These are phyloP conservation scores for Egretta garzetta DNA, from an alignment of 2,113 vertebrate species.

Conservation along the genomic window DNA sequence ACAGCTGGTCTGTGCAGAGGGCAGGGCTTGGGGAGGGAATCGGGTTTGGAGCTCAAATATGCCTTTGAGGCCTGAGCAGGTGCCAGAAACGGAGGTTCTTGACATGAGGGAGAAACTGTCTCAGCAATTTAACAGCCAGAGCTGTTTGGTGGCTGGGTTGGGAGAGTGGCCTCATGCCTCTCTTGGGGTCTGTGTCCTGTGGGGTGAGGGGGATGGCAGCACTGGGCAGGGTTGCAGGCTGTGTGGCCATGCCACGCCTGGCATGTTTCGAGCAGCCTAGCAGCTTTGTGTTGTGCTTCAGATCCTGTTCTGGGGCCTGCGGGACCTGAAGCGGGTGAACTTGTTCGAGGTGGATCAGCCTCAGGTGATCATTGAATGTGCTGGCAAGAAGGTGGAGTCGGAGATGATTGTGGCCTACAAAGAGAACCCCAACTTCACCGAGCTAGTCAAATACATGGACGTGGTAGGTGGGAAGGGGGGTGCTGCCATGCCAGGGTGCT, in stretches of 20 bases:
- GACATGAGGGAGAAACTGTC: not conserved
- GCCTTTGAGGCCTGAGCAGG: not conserved
- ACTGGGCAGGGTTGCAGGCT: not conserved
- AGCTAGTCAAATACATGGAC: slow-evolving; percentile 84
- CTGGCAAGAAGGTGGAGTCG: slow-evolving; percentile 86
- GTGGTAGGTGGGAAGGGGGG: slow-evolving; percentile 80
- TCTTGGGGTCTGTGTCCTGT: not conserved
- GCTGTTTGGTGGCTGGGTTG: not conserved
- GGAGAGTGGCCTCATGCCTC: not conserved
- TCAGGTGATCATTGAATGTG: slow-evolving; percentile 88
- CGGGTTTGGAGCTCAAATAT: not conserved
- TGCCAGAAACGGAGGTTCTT: not conserved
- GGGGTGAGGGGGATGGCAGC: not conserved
- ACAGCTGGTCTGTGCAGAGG: not conserved
- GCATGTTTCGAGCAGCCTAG: fast-evolving
- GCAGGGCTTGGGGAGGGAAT: not conserved
- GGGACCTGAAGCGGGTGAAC: slow-evolving; percentile 87
- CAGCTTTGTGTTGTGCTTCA: slow-evolving; percentile 39
- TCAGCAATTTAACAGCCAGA: not conserved
- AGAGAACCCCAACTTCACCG: slow-evolving; percentile 87
- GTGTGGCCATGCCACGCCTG: fast-evolving
- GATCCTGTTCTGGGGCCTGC: slow-evolving; percentile 94
- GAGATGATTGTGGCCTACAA: slow-evolving; percentile 86
- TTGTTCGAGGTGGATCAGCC: slow-evolving; percentile 91
- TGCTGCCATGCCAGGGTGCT: not conserved